Percentiles rank a stretch among this genome's conserved stretches.
Conservation (phyloP, 2,113 vertebrate species). For the Perca schrenkii region DNA sequence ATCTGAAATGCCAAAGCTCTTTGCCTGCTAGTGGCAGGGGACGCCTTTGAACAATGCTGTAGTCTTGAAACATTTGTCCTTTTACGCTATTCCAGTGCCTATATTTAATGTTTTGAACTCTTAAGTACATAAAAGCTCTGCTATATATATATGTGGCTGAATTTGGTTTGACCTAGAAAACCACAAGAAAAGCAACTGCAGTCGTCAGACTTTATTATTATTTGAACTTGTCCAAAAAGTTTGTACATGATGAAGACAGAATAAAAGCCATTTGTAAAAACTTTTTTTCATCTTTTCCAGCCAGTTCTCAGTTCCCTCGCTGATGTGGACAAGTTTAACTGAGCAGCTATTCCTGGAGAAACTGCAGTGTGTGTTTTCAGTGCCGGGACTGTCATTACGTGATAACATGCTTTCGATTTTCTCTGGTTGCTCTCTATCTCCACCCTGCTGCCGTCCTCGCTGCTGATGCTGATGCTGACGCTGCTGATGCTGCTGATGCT, state of each 20-base stretch:
- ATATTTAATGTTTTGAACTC: slow-evolving; percentile 78
- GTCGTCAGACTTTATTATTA: slow-evolving; percentile 54
- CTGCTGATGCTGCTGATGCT: neutral
- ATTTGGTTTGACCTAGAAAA: slow-evolving; percentile 62
- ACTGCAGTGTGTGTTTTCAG: slow-evolving; percentile 14
- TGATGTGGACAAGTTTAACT: neutral
- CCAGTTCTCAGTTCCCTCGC: slow-evolving; percentile 20
- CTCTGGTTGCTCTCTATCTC: slow-evolving; percentile 48
- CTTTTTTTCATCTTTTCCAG: slow-evolving; percentile 6
- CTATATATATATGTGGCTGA: slow-evolving; percentile 53
- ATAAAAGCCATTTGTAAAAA: slow-evolving; percentile 73
- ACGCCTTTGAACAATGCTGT: slow-evolving; percentile 74
- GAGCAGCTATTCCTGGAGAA: slow-evolving; percentile 61
- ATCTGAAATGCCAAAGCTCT: slow-evolving; percentile 71
- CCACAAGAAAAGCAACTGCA: slow-evolving; percentile 45
- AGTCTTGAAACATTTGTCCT: slow-evolving; percentile 71
- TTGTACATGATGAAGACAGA: slow-evolving; percentile 73
- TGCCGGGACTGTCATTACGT: slow-evolving; percentile 64
- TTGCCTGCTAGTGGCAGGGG: slow-evolving; percentile 53
- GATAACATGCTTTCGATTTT: slow-evolving; percentile 46
- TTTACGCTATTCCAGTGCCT: slow-evolving; percentile 75
- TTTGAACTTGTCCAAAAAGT: slow-evolving; percentile 57
- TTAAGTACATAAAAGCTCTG: slow-evolving; percentile 64
- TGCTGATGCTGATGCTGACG: slow-evolving; percentile 20
- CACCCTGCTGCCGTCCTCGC: slow-evolving; percentile 47